A percentile compares a stretch with the other conserved stretches of the same genome.
Evolutionary conservation across 2,888 invertebrate genomes (phyloP).

Genomic region (Mylabris sibirica): DNA sequence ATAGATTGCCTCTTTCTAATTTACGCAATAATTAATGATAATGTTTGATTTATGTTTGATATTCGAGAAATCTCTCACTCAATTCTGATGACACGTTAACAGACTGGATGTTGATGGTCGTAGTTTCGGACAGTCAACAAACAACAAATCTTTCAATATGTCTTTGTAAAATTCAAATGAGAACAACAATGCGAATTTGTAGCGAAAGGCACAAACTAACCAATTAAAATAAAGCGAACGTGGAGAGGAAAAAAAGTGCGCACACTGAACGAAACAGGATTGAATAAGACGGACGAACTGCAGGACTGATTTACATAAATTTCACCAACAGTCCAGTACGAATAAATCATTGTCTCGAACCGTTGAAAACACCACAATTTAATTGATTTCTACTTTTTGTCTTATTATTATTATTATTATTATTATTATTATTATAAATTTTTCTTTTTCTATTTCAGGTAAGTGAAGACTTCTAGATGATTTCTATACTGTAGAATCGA

Average conservation of each 20-base stretch:
- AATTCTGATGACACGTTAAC: neutral
- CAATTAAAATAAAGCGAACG: slow-evolving; percentile 20
- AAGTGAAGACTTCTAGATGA: slow-evolving; percentile 27
- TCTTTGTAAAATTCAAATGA: slow-evolving; percentile 17
- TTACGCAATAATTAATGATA: neutral
- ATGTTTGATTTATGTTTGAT: neutral
- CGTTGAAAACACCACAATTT: slow-evolving; percentile 5
- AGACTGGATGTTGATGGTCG: too few species aligned
- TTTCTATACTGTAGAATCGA: neutral
- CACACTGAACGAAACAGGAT: neutral
- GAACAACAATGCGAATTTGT: slow-evolving; percentile 12
- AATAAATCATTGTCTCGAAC: slow-evolving; percentile 2
- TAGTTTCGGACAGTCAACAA: too few species aligned
- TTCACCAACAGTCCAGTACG: neutral
- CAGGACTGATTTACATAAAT: slow-evolving; percentile 6
- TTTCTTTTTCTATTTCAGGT: slow-evolving; percentile 41
- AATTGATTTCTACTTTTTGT: slow-evolving; percentile 1
- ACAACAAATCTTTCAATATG: slow-evolving; percentile 6
- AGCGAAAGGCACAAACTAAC: neutral
- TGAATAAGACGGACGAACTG: neutral
- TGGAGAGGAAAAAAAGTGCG: neutral
- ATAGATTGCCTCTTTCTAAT: neutral
- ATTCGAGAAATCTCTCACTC: neutral
- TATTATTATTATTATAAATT: slow-evolving; percentile 4
- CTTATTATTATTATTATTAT: neutral